Base-by-base conservation (phyloP, 1,140 invertebrate species). In the Sycophila sp. region DNA sequence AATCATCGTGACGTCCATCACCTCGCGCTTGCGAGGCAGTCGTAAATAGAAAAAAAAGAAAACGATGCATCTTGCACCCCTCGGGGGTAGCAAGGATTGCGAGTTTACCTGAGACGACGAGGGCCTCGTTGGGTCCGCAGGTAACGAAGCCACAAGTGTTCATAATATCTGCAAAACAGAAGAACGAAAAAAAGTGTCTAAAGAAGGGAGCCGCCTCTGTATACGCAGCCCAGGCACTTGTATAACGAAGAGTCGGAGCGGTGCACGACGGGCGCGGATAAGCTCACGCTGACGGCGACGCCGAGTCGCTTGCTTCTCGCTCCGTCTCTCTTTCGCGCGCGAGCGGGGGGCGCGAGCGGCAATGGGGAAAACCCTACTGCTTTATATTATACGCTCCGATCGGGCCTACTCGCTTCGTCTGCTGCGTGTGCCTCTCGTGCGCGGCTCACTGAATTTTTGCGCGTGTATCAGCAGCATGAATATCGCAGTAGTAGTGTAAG, bases 81-180 rank as follows among this genome's bases (percentile, higher is more conserved):
- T n/a, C n/a, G n/a, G n/a, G n/a, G n/a, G n/a, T n/a, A n/a, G n/a
- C n/a, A n/a, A n/a, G n/a, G n/a, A n/a, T n/a, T n/a, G n/a, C n/a
- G n/a, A n/a, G n/a, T 38, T 91, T 90, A 98, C 97, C 97, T 87
- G 96, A 98, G 73, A 99, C 95, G 28, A 99, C 96, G 60, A 99
- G 89, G 30, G 97, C 97, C 87, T 98, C 96, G 82, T 99, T 99
- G 3, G 97, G 97, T 38, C 97, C 97, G 86, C 97, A 99, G 70
- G 95, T 97, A 71, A 98, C 96, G 86, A 98, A 98, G 79, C 96
- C 96, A 90, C 94, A 95, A 24, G 58, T 74, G 77, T 91, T 91
- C 94, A 96, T 96, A 32, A 38, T 76, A 69, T 64, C 69, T 71
- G 34, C 15, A 70, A 62, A 62, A n/a, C n/a, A n/a, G n/a, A n/a